phyloP scores from a whole-genome alignment of 2,113 vertebrate species.

The Ctenomys sociabilis region DNA sequence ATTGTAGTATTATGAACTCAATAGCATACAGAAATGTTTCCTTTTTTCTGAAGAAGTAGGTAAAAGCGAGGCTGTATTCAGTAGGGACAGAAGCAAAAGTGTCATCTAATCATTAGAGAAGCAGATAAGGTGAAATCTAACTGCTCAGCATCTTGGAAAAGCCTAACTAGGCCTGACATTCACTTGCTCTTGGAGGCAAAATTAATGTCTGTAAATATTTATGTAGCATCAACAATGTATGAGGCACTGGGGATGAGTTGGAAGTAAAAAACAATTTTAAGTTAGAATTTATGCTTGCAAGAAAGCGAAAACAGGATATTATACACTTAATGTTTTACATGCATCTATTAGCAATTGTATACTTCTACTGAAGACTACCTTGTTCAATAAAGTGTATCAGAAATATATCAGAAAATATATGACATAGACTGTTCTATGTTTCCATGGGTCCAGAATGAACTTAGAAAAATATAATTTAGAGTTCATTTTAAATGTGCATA shows the following conservation, averaged over 20 bases:
- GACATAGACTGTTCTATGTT: background rate
- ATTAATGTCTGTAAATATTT: conserved; percentile 49
- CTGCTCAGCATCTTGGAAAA: background rate
- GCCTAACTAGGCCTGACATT: background rate
- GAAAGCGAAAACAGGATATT: background rate
- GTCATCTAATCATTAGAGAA: background rate
- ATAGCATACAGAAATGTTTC: background rate
- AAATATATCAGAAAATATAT: background rate
- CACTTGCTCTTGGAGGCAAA: background rate
- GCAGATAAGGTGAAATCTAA: background rate
- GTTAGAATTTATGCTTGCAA: background rate
- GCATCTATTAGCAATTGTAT: background rate
- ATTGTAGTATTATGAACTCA: background rate
- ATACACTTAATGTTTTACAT: background rate
- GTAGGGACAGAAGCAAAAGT: background rate
- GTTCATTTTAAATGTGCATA: background rate
- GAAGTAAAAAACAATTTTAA: background rate
- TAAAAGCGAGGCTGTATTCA: background rate
- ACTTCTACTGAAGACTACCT: background rate
- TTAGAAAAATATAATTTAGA: background rate
- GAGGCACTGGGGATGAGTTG: background rate
- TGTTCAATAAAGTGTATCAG: background rate
- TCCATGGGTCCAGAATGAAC: background rate
- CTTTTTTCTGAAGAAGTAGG: background rate
- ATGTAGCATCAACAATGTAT: background rate